These are phyloP conservation scores for Sympetrum striolatum DNA, from an alignment of 2,888 invertebrate genomes.

Conservation along the genomic window DNA sequence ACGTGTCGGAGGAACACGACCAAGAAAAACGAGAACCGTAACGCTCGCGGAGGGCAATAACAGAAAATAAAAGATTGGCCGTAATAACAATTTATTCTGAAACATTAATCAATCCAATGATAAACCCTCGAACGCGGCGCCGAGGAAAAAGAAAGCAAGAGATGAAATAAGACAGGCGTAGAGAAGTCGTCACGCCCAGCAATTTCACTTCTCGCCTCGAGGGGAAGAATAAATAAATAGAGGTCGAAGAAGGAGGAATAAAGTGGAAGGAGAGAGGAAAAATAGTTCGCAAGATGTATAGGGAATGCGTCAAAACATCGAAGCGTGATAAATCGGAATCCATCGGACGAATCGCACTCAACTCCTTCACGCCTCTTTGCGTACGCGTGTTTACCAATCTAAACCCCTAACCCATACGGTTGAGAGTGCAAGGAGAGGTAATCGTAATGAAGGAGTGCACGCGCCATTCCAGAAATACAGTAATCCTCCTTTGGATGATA, in stretches of 20 bases:
- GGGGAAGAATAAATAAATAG: background rate
- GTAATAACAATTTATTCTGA: slow-evolving; percentile 29
- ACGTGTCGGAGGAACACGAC: background rate
- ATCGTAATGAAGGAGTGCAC: too few relatives aligned
- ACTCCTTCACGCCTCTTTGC: background rate
- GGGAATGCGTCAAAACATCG: background rate
- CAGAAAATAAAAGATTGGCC: background rate
- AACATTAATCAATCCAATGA: slow-evolving; percentile 16
- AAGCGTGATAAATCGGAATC: background rate
- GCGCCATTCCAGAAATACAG: too few relatives aligned
- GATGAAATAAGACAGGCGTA: slow-evolving; percentile 10
- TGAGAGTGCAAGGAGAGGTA: too few relatives aligned
- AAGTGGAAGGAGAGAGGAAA: background rate
- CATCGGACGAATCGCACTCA: background rate
- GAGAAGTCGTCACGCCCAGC: slow-evolving; percentile 38
- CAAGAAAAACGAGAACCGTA: background rate
- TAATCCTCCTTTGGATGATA: too few relatives aligned
- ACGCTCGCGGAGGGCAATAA: background rate
- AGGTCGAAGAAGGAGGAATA: background rate
- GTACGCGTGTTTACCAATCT: background rate
- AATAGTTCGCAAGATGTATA: background rate
- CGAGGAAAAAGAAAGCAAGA: background rate
- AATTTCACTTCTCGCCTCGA: slow-evolving; percentile 26
- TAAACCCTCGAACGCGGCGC: slow-evolving; percentile 6
- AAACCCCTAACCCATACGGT: too few relatives aligned